phyloP scores from a whole-genome alignment of 2,888 invertebrate genomes.

The Hypercompe scribonia region DNA sequence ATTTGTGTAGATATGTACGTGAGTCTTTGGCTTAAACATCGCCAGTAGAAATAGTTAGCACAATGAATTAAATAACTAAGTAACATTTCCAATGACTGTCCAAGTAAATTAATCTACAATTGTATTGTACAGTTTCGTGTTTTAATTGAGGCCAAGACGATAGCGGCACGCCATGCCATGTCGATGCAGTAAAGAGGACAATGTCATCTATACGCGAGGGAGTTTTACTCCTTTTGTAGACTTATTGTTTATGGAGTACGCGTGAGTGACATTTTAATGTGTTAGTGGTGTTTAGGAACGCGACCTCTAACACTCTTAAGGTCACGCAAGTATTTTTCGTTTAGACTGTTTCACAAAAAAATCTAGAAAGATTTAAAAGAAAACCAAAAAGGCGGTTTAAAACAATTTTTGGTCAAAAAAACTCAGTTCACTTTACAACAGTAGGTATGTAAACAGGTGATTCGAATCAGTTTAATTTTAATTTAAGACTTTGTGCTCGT shows the following conservation, averaged over 20 bases:
- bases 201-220: constrained; percentile 60
- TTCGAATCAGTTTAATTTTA: neutral
- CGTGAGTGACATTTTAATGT: constrained; percentile 41
- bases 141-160: constrained; percentile 45
- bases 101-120: constrained; percentile 20
- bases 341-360: neutral
- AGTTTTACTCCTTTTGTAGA: constrained; percentile 59
- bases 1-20: neutral
- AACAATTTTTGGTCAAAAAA: neutral
- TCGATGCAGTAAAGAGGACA: constrained; percentile 55
- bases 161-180: constrained; percentile 45
- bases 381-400: neutral
- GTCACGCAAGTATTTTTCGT: neutral
- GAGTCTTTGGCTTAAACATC: neutral
- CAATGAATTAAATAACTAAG: neutral
- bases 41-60: neutral
- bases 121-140: constrained; percentile 39
- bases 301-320: neutral
- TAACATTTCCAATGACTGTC: neutral
- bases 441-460: neutral
- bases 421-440: neutral
- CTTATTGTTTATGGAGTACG: constrained; percentile 40
- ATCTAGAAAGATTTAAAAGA: neutral
- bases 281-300: neutral
- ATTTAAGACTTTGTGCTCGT: neutral